Percentiles rank a stretch among this genome's conserved stretches.
Conservation (phyloP, 2,113 vertebrate genomes). For the Psammodynastes pulverulentus region DNA sequence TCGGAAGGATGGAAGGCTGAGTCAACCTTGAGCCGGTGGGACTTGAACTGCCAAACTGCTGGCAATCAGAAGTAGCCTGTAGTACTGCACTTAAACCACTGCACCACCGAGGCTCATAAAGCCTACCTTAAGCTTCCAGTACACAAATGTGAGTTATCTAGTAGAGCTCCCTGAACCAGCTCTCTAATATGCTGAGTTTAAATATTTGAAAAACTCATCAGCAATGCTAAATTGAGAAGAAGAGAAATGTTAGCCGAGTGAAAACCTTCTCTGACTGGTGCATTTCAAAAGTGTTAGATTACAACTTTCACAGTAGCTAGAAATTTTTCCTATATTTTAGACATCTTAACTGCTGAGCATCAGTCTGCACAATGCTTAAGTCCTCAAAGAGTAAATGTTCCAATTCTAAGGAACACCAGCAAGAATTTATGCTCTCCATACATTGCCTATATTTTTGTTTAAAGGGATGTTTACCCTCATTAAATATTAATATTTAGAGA, state of each 20-base stretch:
- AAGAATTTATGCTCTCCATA: background rate
- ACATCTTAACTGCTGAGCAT: background rate
- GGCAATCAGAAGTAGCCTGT: no score
- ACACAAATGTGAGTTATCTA: background rate
- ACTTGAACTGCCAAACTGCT: no score
- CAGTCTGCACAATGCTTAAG: background rate
- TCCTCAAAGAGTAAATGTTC: background rate
- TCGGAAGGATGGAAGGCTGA: no score
- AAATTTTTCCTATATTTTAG: background rate
- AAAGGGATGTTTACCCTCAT: background rate
- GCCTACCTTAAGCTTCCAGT: background rate
- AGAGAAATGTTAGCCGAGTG: background rate
- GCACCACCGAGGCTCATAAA: no score
- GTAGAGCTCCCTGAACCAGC: background rate
- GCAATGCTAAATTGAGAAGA: background rate
- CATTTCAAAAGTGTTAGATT: background rate
- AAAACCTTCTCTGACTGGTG: background rate
- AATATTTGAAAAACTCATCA: background rate
- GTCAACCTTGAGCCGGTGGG: no score
- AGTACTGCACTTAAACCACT: no score
- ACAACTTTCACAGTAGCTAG: background rate
- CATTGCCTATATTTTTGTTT: background rate
- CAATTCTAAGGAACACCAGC: background rate
- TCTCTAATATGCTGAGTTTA: background rate
- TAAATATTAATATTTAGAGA: background rate